phyloP scores from a whole-genome alignment of 2,113 vertebrate genomes.

The Takifugu bimaculatus region DNA sequence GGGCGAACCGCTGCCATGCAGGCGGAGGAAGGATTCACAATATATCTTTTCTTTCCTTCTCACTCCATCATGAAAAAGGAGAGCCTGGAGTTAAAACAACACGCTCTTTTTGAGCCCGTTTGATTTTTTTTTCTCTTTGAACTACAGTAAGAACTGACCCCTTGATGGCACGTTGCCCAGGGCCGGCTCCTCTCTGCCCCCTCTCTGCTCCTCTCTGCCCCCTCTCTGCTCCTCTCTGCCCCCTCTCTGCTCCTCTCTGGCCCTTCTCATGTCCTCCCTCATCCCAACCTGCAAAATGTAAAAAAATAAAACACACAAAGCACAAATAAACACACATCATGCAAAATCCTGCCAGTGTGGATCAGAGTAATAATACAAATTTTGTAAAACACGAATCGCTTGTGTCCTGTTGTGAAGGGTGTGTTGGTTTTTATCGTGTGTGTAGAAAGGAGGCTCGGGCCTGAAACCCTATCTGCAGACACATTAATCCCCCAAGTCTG shows the following conservation, averaged over 20 bases:
- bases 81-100: no score
- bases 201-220: constrained; percentile 45
- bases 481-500: constrained; percentile 22
- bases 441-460: background rate
- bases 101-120: no score
- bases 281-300: constrained; percentile 31
- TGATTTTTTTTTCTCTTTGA: background rate
- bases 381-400: no score
- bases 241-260: constrained; percentile 43
- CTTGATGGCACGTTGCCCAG: constrained; percentile 71
- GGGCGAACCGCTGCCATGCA: no score
- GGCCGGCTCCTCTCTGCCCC: constrained; percentile 46
- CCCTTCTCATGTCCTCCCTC: constrained; percentile 30
- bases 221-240: constrained; percentile 31
- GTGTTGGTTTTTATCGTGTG: background rate
- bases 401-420: no score
- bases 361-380: no score
- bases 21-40: no score
- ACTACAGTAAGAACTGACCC: constrained; percentile 45
- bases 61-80: no score
- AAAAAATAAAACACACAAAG: background rate
- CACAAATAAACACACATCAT: background rate
- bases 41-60: no score
- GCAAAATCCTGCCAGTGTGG: no score
- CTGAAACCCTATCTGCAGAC: constrained; percentile 15